Conservation (phyloP, 1,140 invertebrate species). For the Popillia japonica region DNA sequence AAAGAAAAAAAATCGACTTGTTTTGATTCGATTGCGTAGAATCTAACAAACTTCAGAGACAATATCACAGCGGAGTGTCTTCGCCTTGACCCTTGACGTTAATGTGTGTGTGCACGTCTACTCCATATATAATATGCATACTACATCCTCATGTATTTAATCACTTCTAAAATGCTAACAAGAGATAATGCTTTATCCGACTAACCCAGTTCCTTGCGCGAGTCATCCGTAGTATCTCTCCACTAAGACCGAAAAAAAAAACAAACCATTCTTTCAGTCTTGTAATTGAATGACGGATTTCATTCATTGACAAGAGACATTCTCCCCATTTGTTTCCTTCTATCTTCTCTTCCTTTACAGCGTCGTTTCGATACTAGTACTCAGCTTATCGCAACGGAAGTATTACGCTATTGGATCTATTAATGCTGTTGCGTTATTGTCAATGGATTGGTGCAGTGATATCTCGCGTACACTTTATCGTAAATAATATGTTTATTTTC, state of each 20-base stretch:
- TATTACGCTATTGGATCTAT: neutral
- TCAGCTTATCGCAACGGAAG: constrained; percentile 13
- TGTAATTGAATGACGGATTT: constrained; percentile 33
- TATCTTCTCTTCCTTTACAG: neutral
- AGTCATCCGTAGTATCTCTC: constrained; percentile 5
- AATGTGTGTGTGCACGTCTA: neutral
- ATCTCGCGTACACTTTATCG: neutral
- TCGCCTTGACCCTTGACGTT: constrained; percentile 11
- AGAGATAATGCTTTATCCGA: constrained; percentile 31
- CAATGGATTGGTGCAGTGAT: neutral
- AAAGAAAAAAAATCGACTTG: constrained; percentile 28
- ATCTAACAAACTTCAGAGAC: constrained; percentile 23
- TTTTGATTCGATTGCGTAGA: constrained; percentile 29
- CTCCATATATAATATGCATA: neutral
- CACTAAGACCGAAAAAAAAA: neutral
- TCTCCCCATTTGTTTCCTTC: constrained; percentile 8
- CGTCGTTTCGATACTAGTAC: neutral
- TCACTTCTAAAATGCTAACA: constrained; percentile 22
- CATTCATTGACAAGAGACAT: constrained; percentile 35
- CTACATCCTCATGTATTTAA: constrained; percentile 17
- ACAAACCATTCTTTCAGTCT: constrained; percentile 24
- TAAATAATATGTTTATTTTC: neutral
- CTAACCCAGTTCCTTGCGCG: constrained; percentile 27
- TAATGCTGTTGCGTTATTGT: constrained; percentile 14
- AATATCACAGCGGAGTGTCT: constrained; percentile 1